Conservation (phyloP, 2,888 invertebrate species). For the Philonicus albiceps region DNA sequence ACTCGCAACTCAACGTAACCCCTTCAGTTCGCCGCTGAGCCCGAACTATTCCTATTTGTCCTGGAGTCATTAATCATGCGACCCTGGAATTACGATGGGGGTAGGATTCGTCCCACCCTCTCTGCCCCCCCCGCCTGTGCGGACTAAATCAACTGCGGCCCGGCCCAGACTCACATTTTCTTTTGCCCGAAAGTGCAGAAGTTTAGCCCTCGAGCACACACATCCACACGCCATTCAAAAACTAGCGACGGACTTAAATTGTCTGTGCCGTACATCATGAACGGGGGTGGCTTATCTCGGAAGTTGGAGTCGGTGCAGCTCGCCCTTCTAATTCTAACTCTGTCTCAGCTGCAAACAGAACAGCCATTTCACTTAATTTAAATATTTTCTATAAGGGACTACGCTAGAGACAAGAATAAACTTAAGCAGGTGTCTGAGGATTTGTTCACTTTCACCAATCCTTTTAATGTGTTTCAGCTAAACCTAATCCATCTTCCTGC, state of each 20-base stretch:
- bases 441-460: neutral
- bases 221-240: slow-evolving; percentile 23
- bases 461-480: neutral
- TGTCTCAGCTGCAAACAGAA: neutral
- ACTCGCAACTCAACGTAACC: slow-evolving; percentile 24
- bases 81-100: slow-evolving; percentile 17
- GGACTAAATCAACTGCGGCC: neutral
- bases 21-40: slow-evolving; percentile 9
- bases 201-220: neutral
- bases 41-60: slow-evolving; percentile 62
- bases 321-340: neutral
- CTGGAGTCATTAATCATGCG: slow-evolving; percentile 60
- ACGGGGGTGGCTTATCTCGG: slow-evolving; percentile 30
- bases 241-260: slow-evolving; percentile 34
- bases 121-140: neutral
- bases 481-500: neutral
- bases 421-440: neutral
- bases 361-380: neutral
- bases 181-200: neutral
- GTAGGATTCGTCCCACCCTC: neutral
- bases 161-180: neutral
- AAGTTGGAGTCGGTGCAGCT: neutral
- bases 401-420: neutral
- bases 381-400: neutral
- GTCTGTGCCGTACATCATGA: slow-evolving; percentile 20